Conservation (phyloP, 2,888 invertebrate species). For the Hypselothyrea guttata region DNA sequence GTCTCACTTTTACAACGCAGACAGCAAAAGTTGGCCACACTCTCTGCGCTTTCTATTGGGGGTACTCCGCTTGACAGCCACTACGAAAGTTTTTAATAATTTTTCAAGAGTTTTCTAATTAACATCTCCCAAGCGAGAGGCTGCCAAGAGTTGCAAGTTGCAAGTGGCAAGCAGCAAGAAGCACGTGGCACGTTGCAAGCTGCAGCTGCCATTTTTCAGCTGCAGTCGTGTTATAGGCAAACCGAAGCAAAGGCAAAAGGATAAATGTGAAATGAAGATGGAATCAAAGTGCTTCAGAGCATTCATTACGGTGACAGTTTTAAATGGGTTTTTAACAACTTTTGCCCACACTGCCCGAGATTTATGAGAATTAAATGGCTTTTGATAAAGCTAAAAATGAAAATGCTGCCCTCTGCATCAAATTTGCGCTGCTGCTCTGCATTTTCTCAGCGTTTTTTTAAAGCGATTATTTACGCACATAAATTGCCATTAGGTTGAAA, state of each 20-base stretch:
- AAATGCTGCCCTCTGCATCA: slow-evolving; percentile 22
- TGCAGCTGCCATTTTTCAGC: slow-evolving; percentile 29
- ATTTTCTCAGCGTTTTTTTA: slow-evolving; percentile 10
- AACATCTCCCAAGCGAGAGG: slow-evolving; percentile 55
- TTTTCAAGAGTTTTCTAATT: slow-evolving; percentile 75
- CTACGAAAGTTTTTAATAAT: slow-evolving; percentile 72
- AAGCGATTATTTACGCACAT: slow-evolving; percentile 65
- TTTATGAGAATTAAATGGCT: slow-evolving; percentile 67
- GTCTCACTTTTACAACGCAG: neutral
- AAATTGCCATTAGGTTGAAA: slow-evolving; percentile 61
- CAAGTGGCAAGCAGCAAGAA: slow-evolving; percentile 29
- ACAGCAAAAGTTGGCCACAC: slow-evolving; percentile 49
- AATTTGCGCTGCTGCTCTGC: slow-evolving; percentile 25
- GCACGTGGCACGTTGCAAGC: slow-evolving; percentile 18
- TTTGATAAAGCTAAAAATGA: slow-evolving; percentile 63
- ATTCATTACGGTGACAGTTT: slow-evolving; percentile 68
- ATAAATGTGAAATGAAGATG: slow-evolving; percentile 12
- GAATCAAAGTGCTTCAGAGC: slow-evolving; percentile 41
- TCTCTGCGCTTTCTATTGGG: neutral
- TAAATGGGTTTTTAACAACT: slow-evolving; percentile 72
- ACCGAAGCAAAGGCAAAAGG: neutral
- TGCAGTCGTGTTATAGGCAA: slow-evolving; percentile 7
- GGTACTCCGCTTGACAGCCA: slow-evolving; percentile 33
- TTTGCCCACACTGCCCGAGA: slow-evolving; percentile 35
- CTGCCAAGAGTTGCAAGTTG: slow-evolving; percentile 14